phyloP scores from a whole-genome alignment of 2,888 invertebrate genomes.

The Drosophila conformis region DNA sequence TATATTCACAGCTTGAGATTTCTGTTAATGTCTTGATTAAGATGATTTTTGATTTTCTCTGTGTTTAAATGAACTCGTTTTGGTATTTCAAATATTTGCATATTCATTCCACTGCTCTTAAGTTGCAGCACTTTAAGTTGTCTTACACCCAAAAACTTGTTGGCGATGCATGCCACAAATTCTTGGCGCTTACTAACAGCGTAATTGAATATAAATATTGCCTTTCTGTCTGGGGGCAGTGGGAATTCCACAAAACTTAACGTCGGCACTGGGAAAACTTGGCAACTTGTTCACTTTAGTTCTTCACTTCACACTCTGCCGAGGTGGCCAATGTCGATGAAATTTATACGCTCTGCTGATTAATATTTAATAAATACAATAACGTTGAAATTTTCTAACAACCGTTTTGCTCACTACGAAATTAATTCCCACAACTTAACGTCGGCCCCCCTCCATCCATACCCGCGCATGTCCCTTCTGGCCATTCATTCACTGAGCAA shows the following conservation, averaged over 20 bases:
- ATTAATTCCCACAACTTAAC: conserved; percentile 59
- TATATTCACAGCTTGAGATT: background rate
- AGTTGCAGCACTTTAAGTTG: conserved; percentile 14
- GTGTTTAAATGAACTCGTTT: background rate
- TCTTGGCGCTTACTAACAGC: conserved; percentile 40
- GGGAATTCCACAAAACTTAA: conserved; percentile 4
- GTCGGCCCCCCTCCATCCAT: background rate
- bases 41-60: background rate
- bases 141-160: background rate
- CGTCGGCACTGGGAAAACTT: conserved; percentile 31
- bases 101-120: background rate
- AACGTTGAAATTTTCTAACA: conserved; percentile 59
- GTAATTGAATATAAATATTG: conserved; percentile 67
- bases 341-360: conserved; percentile 63
- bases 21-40: background rate
- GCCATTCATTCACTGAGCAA: conserved; percentile 19
- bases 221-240: conserved; percentile 24
- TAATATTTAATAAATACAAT: conserved; percentile 71
- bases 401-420: conserved; percentile 46
- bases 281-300: conserved; percentile 45
- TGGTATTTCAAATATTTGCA: background rate
- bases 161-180: conserved; percentile 21
- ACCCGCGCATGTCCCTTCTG: background rate
- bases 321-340: conserved; percentile 52
- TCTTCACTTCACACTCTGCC: conserved; percentile 46